Evolutionary conservation across 2,888 invertebrate genomes (phyloP).

Genomic region (Lepidochitona cinerea): DNA sequence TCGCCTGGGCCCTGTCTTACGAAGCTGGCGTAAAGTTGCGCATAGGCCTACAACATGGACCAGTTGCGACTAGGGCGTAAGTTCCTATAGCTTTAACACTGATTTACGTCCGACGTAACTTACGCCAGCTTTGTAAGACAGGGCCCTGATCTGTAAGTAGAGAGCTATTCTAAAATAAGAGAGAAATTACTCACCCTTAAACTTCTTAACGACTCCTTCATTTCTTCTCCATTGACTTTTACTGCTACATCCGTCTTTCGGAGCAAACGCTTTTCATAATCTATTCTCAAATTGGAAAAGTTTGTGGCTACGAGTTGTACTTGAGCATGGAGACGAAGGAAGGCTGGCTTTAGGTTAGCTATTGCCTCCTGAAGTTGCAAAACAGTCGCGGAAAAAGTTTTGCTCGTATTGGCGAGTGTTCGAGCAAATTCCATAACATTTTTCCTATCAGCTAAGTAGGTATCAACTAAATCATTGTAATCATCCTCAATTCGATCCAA

Average conservation of each 20-base stretch:
- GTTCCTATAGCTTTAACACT: no score
- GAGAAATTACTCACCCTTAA: neutral
- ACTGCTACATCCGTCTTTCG: neutral
- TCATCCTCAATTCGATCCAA: neutral
- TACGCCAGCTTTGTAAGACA: no score
- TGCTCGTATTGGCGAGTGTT: neutral
- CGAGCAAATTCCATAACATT: neutral
- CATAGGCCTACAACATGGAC: no score
- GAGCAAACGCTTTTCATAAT: neutral
- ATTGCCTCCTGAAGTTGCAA: neutral
- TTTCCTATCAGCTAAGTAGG: neutral
- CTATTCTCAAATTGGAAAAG: neutral
- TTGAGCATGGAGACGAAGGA: neutral
- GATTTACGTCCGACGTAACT: no score
- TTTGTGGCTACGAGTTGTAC: neutral
- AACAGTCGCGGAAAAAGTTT: neutral
- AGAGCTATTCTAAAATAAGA: no score
- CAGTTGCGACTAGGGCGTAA: no score
- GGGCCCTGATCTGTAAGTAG: no score
- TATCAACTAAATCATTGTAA: neutral
- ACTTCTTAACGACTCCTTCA: neutral
- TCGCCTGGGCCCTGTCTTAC: no score
- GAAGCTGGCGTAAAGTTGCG: no score
- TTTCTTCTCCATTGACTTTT: neutral
- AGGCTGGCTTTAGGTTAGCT: neutral